Evolutionary conservation across 2,888 invertebrate genomes (phyloP), one percentile per base, ranked within the genome.

Genomic region (Ectemnius continuus): DNA sequence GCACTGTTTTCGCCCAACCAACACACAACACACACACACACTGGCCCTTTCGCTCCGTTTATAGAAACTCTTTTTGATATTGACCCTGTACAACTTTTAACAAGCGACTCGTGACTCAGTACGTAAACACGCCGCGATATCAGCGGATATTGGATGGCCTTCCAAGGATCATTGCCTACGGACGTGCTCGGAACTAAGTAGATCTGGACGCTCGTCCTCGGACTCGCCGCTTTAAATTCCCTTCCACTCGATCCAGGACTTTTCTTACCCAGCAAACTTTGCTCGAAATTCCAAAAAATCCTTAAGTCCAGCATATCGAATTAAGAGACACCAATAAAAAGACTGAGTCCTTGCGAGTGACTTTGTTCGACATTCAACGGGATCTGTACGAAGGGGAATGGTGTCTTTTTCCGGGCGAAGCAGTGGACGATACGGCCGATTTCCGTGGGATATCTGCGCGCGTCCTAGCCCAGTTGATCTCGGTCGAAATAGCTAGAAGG

Each of bases 351-450:
- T 23, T 23, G 61, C 14, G 13, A 58, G 20, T 75, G 82, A 82
- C 76, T 80, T 76, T 79, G 74, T 68, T 52, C 72, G 74, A 62
- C 61, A 60, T 28, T 70, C 65, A 67, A 66, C 8, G 1, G 36
- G 23, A 45, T 8, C 45, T 57, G 26, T 61, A 64, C 46, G 64
- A 57, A 67, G 48, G 68, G 62, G 69, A 52, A 52, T 11, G 1
- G 52, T 5, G n/a, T 6, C 52, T 14, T 52, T 52, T 52, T 52
- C 14, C 16, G 52, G 36, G 14, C 52, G 52, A 14, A 16, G n/a
- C n/a, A n/a, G n/a, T 52, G 52, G 16, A 52, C 52, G 52, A 52
- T 48, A 60, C n/a, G 26, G 36, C 63, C 66, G 28, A 11, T 60
- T 45, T 52, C 52, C 52, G 14, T 52, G 0, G 52, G 16, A 52